A percentile compares a stretch with the other conserved stretches of the same genome.
Conservation (phyloP, 1,140 invertebrate genomes). For the Chironomus tepperi region DNA sequence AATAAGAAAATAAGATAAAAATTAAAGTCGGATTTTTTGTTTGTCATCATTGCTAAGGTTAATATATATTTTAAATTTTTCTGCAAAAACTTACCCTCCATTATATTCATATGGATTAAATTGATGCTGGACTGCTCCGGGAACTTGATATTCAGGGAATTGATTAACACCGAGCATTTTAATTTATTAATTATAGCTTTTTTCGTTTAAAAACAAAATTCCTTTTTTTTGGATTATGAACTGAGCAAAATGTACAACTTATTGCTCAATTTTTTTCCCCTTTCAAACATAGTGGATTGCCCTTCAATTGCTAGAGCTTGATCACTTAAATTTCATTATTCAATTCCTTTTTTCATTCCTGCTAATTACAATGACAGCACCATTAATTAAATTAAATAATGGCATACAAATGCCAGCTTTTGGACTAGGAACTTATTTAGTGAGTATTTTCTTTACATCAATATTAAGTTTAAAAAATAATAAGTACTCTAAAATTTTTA, state of each 20-base stretch:
- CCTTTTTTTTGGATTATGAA: no score
- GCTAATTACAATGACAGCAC: constrained; percentile 26
- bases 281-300: no score
- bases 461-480: no score
- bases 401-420: constrained; percentile 51
- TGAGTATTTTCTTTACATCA: constrained; percentile 35
- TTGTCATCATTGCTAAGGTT: constrained; percentile 18
- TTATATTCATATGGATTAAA: constrained; percentile 70
- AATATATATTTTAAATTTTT: constrained; percentile 8
- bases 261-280: no score
- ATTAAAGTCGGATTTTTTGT: no score
- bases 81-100: constrained; percentile 50
- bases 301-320: no score
- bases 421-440: constrained; percentile 56
- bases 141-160: constrained; percentile 56
- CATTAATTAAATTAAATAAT: constrained; percentile 43
- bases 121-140: constrained; percentile 49
- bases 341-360: no score
- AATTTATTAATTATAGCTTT: neutral
- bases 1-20: constrained; percentile 17
- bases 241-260: no score
- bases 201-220: no score
- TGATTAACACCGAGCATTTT: constrained; percentile 38
- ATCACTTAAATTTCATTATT: no score
- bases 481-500: no score